Evolutionary conservation across 2,113 vertebrate genomes (phyloP), one percentile per base, ranked within the genome.

Genomic region (Plestiodon gilberti): DNA sequence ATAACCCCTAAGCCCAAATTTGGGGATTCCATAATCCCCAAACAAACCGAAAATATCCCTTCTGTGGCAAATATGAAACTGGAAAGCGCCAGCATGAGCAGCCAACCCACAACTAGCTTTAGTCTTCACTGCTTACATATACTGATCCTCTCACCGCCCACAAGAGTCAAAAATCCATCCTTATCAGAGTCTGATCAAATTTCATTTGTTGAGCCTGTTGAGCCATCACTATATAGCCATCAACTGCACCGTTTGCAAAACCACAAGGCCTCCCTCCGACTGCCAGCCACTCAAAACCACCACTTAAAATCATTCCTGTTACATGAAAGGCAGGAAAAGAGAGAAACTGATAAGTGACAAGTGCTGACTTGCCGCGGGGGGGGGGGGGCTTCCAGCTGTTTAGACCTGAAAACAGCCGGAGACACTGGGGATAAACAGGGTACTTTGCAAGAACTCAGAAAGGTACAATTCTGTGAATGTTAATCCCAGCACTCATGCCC

Each of bases 381-480:
- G 28, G 43, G 35, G 71, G 8, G 22, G 22, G 15, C 64, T 17
- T 90, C 48, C 1, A 2, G 25, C 52, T 89, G 59, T 74, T 82
- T 28, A 84, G 43, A 78, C 30, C 67, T 87, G 55, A 80, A 2
- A 65, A 61, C 33, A 82, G 38, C n/a, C 83, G 77, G 70, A 86
- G 79, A 4, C 70, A 7, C 35, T 89, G 85, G 61, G 83, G 61
- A 57, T 74, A 82, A 82, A 93, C 28, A 75, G 61, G 14, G 82
- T 40, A 71, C 9, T 83, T 80, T 14, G 35, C 73, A 73, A 33
- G 73, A 38, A 82, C 61, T 28, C 3, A 22, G 38, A 40, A 64
- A 90, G 55, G 23, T 69, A 43, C 62, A 64, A 85, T 85, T 91
- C 86, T 79, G 75, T 25, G 52, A 1, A 7, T 13, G 11, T 71